Evolutionary conservation across 2,113 vertebrate genomes (phyloP).

Genomic region (Dasyornis broadbenti): DNA sequence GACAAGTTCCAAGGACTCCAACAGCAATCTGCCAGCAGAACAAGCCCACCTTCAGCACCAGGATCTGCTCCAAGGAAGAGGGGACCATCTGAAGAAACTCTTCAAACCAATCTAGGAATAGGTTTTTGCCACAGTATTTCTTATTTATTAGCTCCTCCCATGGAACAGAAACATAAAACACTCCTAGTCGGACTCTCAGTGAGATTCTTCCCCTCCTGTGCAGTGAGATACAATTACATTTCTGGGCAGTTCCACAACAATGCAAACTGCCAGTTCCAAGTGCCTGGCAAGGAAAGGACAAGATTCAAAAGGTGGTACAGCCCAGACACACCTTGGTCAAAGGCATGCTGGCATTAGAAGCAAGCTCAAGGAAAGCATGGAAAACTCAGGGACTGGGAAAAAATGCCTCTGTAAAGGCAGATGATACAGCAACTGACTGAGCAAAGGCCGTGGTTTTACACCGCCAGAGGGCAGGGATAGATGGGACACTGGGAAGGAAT

Average conservation of each 20-base stretch:
- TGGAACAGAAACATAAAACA: slow-evolving; percentile 39
- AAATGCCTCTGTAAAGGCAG: neutral
- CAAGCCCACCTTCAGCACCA: neutral
- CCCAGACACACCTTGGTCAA: neutral
- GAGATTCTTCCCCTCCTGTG: neutral
- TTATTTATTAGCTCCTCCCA: slow-evolving; percentile 39
- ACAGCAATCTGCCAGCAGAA: neutral
- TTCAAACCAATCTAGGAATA: neutral
- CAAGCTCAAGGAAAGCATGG: neutral
- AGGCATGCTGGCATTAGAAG: neutral
- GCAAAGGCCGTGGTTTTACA: neutral
- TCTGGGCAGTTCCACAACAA: slow-evolving; percentile 6
- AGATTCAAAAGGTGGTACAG: neutral
- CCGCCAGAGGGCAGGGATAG: neutral
- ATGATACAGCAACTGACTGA: neutral
- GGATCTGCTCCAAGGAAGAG: neutral
- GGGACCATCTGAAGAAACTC: neutral
- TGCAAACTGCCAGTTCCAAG: neutral
- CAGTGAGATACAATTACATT: neutral
- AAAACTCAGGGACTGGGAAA: neutral
- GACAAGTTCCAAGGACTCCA: neutral
- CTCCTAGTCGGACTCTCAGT: neutral
- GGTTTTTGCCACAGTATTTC: neutral
- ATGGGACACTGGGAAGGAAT: neutral
- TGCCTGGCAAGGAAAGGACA: neutral